phyloP scores from a whole-genome alignment of 2,797 vertebrate genomes.

The Sorex maritimensis region DNA sequence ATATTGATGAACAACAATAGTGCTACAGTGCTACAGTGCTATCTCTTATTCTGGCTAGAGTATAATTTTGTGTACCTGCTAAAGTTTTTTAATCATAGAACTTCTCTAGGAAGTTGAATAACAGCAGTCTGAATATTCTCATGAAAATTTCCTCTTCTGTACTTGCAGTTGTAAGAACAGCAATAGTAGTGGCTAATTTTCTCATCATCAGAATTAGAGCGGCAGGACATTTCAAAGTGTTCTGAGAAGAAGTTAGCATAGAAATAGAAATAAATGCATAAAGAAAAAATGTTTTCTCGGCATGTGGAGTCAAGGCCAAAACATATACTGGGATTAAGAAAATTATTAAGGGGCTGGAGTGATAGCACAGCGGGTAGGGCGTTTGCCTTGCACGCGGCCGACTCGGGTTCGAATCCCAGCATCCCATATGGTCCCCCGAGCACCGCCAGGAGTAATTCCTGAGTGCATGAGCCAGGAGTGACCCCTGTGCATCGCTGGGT shows the following conservation, averaged over 20 bases:
- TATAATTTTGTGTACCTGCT: background rate
- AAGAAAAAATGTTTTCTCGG: background rate
- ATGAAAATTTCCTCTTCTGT: background rate
- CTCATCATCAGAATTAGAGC: background rate
- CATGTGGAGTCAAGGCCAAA: constrained; percentile 30
- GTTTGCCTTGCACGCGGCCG: too few species aligned
- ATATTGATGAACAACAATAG: too few species aligned
- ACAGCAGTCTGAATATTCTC: background rate
- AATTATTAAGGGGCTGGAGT: too few species aligned
- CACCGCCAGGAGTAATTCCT: too few species aligned
- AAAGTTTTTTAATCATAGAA: background rate
- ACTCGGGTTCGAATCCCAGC: too few species aligned
- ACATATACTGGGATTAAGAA: constrained; percentile 60
- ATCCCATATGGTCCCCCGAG: too few species aligned
- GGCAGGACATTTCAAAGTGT: background rate
- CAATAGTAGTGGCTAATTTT: background rate
- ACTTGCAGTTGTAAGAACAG: background rate
- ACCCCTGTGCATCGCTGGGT: too few species aligned
- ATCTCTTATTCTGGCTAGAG: background rate
- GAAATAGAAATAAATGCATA: constrained; percentile 39
- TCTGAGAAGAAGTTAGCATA: background rate
- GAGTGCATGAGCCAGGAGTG: too few species aligned
- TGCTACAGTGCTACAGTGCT: too few species aligned
- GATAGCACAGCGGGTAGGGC: too few species aligned
- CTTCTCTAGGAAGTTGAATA: background rate